These are phyloP conservation scores for Phymatocera aterrima DNA, from an alignment of 2,888 invertebrate genomes.

Conservation along the genomic window DNA sequence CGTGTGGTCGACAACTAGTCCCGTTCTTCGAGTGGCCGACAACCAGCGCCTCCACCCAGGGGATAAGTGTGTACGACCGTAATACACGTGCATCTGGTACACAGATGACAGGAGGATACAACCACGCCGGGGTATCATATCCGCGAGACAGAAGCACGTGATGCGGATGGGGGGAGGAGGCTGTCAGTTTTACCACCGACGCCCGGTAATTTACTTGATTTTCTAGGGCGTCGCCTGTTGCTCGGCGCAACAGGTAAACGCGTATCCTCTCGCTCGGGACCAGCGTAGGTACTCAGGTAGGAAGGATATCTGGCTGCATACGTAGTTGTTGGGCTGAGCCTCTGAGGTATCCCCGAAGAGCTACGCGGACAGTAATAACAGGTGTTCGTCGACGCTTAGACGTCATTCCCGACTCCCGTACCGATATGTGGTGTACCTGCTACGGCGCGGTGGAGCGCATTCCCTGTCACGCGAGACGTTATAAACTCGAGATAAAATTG, in stretches of 20 bases:
- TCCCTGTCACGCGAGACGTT: slow-evolving; percentile 27
- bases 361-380: slow-evolving; percentile 57
- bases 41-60: no score
- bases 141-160: slow-evolving; percentile 22
- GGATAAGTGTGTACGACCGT: neutral
- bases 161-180: neutral
- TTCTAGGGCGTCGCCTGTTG: slow-evolving; percentile 29
- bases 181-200: slow-evolving; percentile 37
- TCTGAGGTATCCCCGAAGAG: no score
- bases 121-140: neutral
- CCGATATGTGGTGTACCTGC: no score
- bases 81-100: neutral
- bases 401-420: slow-evolving; percentile 27
- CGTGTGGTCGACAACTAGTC: no score
- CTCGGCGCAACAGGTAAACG: slow-evolving; percentile 26
- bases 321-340: neutral
- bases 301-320: neutral
- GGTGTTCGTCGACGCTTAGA: slow-evolving; percentile 51
- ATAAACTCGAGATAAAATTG: slow-evolving; percentile 9
- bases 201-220: slow-evolving; percentile 20
- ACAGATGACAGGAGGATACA: neutral
- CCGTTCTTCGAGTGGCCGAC: no score
- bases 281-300: neutral
- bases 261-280: neutral
- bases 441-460: neutral